Percentiles rank a stretch among this genome's conserved stretches.
Evolutionary conservation across 2,797 vertebrate genomes (phyloP).

Genomic region (Coccyzus lansbergi): DNA sequence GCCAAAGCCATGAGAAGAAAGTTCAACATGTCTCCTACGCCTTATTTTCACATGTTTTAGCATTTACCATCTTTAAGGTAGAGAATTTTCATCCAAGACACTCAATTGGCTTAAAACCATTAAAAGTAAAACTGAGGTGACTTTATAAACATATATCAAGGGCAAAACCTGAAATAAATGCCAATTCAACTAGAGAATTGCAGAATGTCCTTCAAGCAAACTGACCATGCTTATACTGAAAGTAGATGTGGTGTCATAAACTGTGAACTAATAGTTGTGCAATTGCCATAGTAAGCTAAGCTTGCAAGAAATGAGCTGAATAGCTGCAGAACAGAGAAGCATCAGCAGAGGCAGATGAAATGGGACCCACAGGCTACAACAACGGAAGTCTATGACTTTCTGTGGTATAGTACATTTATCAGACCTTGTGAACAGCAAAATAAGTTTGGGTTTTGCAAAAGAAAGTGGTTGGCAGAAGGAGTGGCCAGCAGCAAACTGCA

Average conservation of each 20-base stretch:
- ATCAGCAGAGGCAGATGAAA: background rate
- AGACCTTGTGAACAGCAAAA: no score
- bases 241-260: background rate
- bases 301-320: background rate
- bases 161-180: background rate
- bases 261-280: background rate
- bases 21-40: background rate
- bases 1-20: background rate
- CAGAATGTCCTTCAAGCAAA: background rate
- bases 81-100: background rate
- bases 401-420: no score
- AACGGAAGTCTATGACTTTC: background rate
- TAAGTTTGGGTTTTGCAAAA: no score
- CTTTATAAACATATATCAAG: background rate
- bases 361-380: background rate
- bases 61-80: background rate
- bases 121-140: background rate
- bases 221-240: background rate
- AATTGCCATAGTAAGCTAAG: background rate
- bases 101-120: background rate
- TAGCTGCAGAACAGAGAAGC: background rate
- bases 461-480: no score
- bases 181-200: background rate
- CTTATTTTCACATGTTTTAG: background rate
- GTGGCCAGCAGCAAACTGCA: no score